Evolutionary conservation across 2,888 invertebrate species (phyloP), one percentile per base, ranked within the genome.

Genomic region (Vannuccia rotundouncinata): DNA sequence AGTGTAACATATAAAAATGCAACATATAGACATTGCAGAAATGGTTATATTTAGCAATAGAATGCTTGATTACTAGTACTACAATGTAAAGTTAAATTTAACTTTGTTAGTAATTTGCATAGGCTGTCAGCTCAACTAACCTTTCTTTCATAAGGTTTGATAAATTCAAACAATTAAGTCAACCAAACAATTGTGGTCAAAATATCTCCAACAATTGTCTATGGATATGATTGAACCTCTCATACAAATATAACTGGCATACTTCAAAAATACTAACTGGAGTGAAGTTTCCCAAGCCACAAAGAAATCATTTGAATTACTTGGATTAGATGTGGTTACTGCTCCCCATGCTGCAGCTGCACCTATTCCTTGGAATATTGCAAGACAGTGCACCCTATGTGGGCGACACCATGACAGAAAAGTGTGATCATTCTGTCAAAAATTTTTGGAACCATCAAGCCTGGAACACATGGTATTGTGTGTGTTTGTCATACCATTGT

Each of bases 301-400:
- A 66, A 66, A 66, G 66, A 66, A 66, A 66, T 66, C 66, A 66
- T 66, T 66, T 66, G 25, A 66, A 66, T 27, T 66, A 66, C 66
- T 22, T 27, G 25, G 66, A 66, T 66, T 66, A 5, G 25, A 66
- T 66, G 66, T 66, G 66, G n/a, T n/a, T n/a, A 66, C 66, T 66
- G 66, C 10, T 66, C 66, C 66, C 66, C 66, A 66, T 66, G 66
- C 66, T 27, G 25, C 66, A 66, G 66, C 25, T 66, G 66, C 22
- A 22, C 66, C 5, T 66, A 66, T 66, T 66, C 66, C 66, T 66
- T 22, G 22, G 66, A 66, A 66, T 66, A 66, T 22, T 66, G 66
- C 25, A 27, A 66, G 25, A 66, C 66, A 5, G 66, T 66, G 66
- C 66, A 66, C 66, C 22, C 66, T 66, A 22, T 66, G 22, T 66